Conservation (phyloP, 1,140 invertebrate species). For the Belonocnema kinseyi region DNA sequence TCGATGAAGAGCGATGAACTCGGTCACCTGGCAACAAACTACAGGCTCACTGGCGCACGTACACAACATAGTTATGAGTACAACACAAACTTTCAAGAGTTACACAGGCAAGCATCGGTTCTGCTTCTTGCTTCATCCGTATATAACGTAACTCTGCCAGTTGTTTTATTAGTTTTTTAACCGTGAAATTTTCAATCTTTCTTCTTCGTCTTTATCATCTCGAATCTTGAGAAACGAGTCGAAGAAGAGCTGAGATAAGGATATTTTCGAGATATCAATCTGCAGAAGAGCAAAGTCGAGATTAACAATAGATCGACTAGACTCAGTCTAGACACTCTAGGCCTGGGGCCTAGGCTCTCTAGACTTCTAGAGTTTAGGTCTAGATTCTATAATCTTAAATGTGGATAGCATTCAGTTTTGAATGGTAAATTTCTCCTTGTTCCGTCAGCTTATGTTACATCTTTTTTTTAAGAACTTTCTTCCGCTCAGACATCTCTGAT, state of each 20-base stretch:
- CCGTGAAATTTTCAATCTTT: constrained; percentile 65
- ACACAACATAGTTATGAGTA: constrained; percentile 39
- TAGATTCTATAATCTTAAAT: neutral
- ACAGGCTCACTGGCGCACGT: constrained; percentile 59
- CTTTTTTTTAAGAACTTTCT: neutral
- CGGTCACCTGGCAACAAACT: constrained; percentile 77
- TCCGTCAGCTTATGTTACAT: neutral
- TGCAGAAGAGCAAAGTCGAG: neutral
- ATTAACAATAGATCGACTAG: neutral
- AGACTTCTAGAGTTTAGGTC: no score
- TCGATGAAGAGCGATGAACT: constrained; percentile 72
- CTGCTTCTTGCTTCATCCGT: constrained; percentile 52
- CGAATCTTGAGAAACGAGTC: neutral
- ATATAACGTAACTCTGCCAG: constrained; percentile 61
- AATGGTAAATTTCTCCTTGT: neutral
- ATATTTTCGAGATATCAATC: neutral
- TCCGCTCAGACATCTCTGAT: neutral
- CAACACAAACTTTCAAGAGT: constrained; percentile 1
- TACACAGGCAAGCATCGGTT: constrained; percentile 41
- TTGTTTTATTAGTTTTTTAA: constrained; percentile 66
- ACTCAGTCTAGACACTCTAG: constrained; percentile 21
- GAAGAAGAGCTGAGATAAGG: neutral
- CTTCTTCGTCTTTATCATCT: constrained; percentile 41
- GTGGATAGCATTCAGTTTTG: neutral
- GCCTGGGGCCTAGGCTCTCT: neutral